Evolutionary conservation across 2,888 invertebrate genomes (phyloP).

Genomic region (Drosophila crucigera): DNA sequence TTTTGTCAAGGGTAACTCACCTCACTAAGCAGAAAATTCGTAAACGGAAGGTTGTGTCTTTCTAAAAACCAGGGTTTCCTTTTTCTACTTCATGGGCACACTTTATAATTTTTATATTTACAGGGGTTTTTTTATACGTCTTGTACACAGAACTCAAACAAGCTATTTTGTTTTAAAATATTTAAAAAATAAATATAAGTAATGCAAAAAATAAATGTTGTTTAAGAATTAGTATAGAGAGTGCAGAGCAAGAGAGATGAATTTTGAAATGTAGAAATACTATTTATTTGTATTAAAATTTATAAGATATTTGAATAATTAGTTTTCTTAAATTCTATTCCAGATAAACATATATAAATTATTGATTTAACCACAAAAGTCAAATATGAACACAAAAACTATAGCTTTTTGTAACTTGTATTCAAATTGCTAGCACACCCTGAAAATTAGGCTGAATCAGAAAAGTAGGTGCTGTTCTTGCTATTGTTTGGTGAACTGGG

Average conservation of each 20-base stretch:
- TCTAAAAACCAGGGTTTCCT: too few relatives aligned
- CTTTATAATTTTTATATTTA: too few relatives aligned
- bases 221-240: background rate
- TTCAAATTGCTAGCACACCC: slow-evolving; percentile 32
- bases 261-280: background rate
- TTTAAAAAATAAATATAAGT: background rate
- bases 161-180: background rate
- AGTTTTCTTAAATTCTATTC: background rate
- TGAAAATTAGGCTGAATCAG: slow-evolving; percentile 22
- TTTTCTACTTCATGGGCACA: too few relatives aligned
- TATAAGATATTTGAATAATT: background rate
- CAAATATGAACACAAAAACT: slow-evolving; percentile 16
- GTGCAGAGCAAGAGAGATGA: background rate
- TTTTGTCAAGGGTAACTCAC: too few relatives aligned
- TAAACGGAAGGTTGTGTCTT: too few relatives aligned
- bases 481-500: slow-evolving; percentile 9
- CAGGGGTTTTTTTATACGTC: too few relatives aligned
- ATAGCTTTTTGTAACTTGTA: background rate
- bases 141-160: too few relatives aligned
- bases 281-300: background rate
- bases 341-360: background rate
- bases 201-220: background rate
- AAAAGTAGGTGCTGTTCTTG: slow-evolving; percentile 24
- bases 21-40: too few relatives aligned
- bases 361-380: slow-evolving; percentile 14